A percentile compares a stretch with the other conserved stretches of the same genome.
Conservation (phyloP, 2,797 vertebrate genomes). For the Euthynnus affinis region DNA sequence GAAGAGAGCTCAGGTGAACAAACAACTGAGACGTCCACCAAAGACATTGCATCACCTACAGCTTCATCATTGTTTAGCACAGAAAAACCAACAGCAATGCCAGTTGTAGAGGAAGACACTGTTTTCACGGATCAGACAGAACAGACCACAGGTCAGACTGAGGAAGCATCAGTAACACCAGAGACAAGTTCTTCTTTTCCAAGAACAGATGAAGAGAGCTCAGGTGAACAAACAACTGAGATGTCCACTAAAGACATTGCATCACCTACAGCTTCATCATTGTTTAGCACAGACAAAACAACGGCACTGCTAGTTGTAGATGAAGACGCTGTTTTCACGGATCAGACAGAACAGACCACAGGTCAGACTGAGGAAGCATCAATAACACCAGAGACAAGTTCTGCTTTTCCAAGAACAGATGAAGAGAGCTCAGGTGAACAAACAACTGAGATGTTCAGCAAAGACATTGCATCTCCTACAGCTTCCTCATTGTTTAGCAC, state of each 20-base stretch:
- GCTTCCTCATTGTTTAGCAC: slow-evolving; percentile 24
- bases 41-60: too few relatives aligned
- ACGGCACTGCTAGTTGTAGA: too few relatives aligned
- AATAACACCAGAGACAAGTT: background rate
- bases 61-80: too few relatives aligned
- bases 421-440: background rate
- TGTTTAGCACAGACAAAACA: slow-evolving; percentile 18
- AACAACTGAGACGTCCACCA: too few relatives aligned
- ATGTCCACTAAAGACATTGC: too few relatives aligned
- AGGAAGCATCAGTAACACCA: background rate
- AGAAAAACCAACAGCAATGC: too few relatives aligned
- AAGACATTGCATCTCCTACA: background rate
- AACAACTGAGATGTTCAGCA: background rate
- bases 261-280: slow-evolving; percentile 9
- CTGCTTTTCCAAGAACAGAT: background rate
- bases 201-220: background rate
- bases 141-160: background rate
- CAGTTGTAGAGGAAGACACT: too few relatives aligned
- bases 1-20: too few relatives aligned
- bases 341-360: too few relatives aligned
- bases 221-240: background rate
- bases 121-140: too few relatives aligned
- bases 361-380: background rate
- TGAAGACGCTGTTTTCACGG: too few relatives aligned
- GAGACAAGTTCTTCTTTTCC: background rate